Percentiles rank a stretch among this genome's conserved stretches.
Evolutionary conservation across 1,140 invertebrate genomes (phyloP).

Genomic region (Aphis gossypii): DNA sequence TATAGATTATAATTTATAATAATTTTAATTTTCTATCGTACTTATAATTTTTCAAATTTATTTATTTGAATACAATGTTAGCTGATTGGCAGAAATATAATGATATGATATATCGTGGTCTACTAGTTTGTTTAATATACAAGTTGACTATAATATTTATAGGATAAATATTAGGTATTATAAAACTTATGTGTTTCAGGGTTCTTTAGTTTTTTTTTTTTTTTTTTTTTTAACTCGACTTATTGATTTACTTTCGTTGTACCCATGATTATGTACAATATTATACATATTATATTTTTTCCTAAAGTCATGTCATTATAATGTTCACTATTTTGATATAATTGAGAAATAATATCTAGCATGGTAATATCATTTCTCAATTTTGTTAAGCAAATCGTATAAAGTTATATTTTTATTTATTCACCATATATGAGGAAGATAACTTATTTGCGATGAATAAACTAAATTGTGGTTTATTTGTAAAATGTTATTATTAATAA

Average conservation of each 20-base stretch:
- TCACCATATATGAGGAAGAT: not conserved
- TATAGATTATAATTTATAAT: not conserved
- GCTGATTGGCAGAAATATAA: not conserved
- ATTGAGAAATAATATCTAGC: too few relatives aligned
- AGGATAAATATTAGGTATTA: not conserved
- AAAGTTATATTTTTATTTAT: not conserved
- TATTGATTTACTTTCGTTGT: not conserved
- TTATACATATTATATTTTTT: too few relatives aligned
- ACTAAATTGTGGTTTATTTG: not conserved
- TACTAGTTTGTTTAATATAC: not conserved
- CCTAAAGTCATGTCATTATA: too few relatives aligned
- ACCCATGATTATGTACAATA: not conserved
- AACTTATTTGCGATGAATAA: not conserved
- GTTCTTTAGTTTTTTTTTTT: not conserved
- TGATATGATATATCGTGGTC: not conserved
- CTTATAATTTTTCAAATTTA: not conserved
- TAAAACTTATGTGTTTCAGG: too few relatives aligned
- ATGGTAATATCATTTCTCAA: not conserved
- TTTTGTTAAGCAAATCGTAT: not conserved
- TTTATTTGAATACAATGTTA: not conserved
- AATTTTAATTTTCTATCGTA: not conserved
- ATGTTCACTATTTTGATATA: too few relatives aligned
- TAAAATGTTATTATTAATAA: not conserved
- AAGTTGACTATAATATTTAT: not conserved
- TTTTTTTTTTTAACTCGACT: not conserved